phyloP scores from a whole-genome alignment of 2,888 invertebrate genomes.

The Hypomecis atomaria region DNA sequence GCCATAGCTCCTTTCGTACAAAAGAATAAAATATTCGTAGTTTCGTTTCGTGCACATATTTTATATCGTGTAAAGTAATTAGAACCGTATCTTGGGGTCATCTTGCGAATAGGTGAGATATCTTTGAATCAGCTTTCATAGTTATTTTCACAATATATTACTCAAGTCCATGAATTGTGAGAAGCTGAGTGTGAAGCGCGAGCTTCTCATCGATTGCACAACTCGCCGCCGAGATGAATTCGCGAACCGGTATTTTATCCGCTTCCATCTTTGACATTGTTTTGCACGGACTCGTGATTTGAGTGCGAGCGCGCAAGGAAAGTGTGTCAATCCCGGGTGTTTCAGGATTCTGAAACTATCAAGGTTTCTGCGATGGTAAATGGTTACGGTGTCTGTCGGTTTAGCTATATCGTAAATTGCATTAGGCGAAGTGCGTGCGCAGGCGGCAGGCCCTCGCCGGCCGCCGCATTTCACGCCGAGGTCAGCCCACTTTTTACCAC shows the following conservation, averaged over 20 bases:
- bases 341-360: slow-evolving; percentile 20
- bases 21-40: slow-evolving; percentile 45
- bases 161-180: slow-evolving; percentile 57
- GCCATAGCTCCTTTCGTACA: slow-evolving; percentile 51
- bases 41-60: not conserved
- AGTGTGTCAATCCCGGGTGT: slow-evolving; percentile 32
- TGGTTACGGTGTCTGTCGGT: not conserved
- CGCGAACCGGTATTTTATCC: slow-evolving; percentile 41
- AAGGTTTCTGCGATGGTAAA: not conserved
- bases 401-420: slow-evolving; percentile 10
- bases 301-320: slow-evolving; percentile 33
- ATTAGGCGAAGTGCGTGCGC: slow-evolving; percentile 23
- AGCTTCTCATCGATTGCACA: slow-evolving; percentile 55
- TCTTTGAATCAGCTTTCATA: slow-evolving; percentile 38
- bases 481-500: slow-evolving; percentile 70
- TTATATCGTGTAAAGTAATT: slow-evolving; percentile 35
- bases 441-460: slow-evolving; percentile 48
- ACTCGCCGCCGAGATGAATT: slow-evolving; percentile 44
- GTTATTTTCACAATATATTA: slow-evolving; percentile 46
- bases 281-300: slow-evolving; percentile 34
- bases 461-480: slow-evolving; percentile 67
- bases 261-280: slow-evolving; percentile 42
- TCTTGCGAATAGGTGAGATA: slow-evolving; percentile 32
- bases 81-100: slow-evolving; percentile 29
- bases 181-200: slow-evolving; percentile 51